Evolutionary conservation across 2,888 invertebrate genomes (phyloP), one percentile per base, ranked within the genome.

Genomic region (Alitta virens): DNA sequence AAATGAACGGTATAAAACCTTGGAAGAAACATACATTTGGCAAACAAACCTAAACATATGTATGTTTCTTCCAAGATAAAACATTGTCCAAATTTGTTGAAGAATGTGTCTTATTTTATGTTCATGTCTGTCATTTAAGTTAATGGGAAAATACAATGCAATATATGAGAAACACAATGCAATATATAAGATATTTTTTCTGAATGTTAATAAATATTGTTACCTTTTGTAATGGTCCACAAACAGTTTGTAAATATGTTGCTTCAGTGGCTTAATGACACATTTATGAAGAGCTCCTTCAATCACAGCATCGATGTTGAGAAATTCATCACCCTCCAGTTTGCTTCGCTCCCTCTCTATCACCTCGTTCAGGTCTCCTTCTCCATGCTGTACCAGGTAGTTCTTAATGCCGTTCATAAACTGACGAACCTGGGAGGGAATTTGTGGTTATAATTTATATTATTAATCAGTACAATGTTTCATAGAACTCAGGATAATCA

Each of bases 361-460:
- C 79, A 95, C 90, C 72, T 89, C 90, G 78, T 93, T 92, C 78
- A 97, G 91, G 72, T 92, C 92, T 66, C 91, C 89, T 79, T 97
- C 96, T 21, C 96, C 96, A 75, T 95, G 94, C 76, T 95, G 95
- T 33, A 96, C 92, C 64, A 97, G 85, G 82, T 96, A 98, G 83
- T 98, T 98, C 83, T 97, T 97, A 90, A 98, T 96, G 61, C 96
- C 97, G 18, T 92, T 95, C 92, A 97, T 95, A 80, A 97, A 98
- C 82, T 96, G 95, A 0, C 96, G 87, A 86, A 95, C 79, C 82
- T 83, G 65, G 5, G n/a, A n/a, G n/a, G n/a, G n/a, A 71, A 55
- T 26, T n/a, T 9, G 21, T 18, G 33, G 33, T 33, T 33, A 33
- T 33, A 12, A 33, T 33, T 33, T n/a, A n/a, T n/a, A n/a, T n/a